phyloP scores from a whole-genome alignment of 2,888 invertebrate species.

The Pelosia muscerda region DNA sequence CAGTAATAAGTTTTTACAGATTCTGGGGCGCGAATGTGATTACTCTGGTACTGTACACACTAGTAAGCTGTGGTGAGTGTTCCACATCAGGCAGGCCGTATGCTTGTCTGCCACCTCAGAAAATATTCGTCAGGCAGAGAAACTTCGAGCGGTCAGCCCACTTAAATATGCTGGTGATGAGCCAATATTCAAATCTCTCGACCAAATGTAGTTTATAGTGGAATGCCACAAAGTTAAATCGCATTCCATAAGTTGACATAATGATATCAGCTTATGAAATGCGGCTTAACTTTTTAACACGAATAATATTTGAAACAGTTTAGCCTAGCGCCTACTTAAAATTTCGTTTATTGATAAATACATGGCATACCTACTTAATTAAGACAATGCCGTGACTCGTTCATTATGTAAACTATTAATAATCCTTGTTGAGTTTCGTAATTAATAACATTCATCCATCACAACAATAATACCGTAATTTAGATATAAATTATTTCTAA shows the following conservation, averaged over 20 bases:
- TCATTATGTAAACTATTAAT: conserved; percentile 25
- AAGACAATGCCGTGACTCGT: conserved; percentile 15
- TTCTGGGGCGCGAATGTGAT: too few species aligned
- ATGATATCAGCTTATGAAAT: not conserved
- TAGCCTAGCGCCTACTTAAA: not conserved
- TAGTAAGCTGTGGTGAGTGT: too few species aligned
- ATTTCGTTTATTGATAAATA: conserved; percentile 6
- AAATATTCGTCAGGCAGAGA: too few species aligned
- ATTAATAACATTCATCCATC: conserved; percentile 26
- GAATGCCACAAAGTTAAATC: not conserved
- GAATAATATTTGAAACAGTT: not conserved
- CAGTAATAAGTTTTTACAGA: too few species aligned
- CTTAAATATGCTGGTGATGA: not conserved
- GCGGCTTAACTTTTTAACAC: conserved; percentile 1
- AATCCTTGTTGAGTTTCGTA: conserved; percentile 18
- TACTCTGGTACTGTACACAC: too few species aligned
- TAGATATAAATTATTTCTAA: conserved; percentile 13
- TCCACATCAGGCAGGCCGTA: too few species aligned
- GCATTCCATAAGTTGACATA: not conserved
- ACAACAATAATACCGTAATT: conserved; percentile 8
- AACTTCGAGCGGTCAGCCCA: not conserved
- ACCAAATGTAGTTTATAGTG: not conserved
- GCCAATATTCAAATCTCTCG: not conserved
- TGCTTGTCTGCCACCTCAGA: too few species aligned
- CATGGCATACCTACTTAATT: conserved; percentile 24